A percentile compares a stretch with the other conserved stretches of the same genome.
phyloP scores from a whole-genome alignment of 2,797 vertebrate species.

The Lophura swinhoii region DNA sequence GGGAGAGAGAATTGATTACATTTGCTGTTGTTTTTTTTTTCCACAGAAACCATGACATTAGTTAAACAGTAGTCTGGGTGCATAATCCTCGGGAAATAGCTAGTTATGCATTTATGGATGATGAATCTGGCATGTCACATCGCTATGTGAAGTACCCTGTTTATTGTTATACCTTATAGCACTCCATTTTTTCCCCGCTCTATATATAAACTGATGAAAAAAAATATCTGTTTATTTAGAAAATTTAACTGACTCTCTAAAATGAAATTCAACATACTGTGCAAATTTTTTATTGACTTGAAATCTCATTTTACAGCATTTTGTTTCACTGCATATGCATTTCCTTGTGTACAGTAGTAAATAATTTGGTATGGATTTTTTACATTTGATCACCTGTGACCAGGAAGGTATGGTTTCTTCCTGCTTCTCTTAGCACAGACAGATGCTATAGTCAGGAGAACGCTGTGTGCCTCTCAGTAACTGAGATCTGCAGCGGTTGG shows the following conservation, averaged over 20 bases:
- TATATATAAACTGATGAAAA: fast-evolving
- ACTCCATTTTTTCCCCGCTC: not conserved
- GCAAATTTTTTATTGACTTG: not conserved
- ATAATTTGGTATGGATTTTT: not conserved
- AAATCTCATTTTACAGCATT: not conserved
- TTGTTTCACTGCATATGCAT: not conserved
- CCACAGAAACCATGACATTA: not conserved
- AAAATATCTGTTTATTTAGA: not conserved
- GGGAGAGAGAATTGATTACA: not conserved
- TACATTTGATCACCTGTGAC: fast-evolving
- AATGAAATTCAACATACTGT: not conserved
- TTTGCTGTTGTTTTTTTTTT: not conserved
- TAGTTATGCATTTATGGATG: not conserved
- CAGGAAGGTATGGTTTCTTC: not conserved
- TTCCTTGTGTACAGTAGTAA: not conserved
- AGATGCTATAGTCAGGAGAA: not conserved
- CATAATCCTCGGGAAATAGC: slow-evolving; percentile 18
- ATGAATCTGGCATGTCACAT: not conserved
- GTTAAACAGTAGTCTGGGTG: slow-evolving; percentile 21
- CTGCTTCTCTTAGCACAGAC: not conserved
- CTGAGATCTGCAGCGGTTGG: not conserved
- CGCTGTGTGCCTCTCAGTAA: not conserved
- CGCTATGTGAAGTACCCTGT: not conserved
- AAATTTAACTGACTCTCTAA: not conserved
- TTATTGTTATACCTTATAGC: not conserved